These are phyloP conservation scores for Drosophila bipectinata DNA, from an alignment of 1,140 invertebrate species.

Conservation along the genomic window DNA sequence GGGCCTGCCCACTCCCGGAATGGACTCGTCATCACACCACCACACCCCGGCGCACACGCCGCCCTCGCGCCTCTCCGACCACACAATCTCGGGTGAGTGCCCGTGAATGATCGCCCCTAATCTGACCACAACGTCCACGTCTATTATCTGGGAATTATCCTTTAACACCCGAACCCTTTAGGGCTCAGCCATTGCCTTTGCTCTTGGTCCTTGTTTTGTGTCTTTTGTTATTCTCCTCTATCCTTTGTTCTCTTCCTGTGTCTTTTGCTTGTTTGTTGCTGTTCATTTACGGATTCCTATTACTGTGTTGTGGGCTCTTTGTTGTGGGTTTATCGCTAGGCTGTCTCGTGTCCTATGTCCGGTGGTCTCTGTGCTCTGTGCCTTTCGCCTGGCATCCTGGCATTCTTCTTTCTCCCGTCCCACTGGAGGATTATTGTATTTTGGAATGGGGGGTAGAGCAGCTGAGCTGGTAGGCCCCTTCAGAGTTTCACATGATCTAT, in stretches of 20 bases:
- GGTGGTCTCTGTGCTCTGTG: conserved; percentile 1
- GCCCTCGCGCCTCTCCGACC: conserved; percentile 84
- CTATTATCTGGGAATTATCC: conserved; percentile 44
- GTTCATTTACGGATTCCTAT: conserved; percentile 36
- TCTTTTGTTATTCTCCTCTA: conserved; percentile 3
- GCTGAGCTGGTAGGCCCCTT: not conserved
- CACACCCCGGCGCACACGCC: conserved; percentile 87
- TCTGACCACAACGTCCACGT: conserved; percentile 33
- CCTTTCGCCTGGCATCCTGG: not conserved
- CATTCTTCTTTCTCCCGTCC: not conserved
- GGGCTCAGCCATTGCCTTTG: not conserved
- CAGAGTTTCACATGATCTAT: not conserved
- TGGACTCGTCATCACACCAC: conserved; percentile 84
- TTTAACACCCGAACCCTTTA: conserved; percentile 41
- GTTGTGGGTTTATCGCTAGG: conserved; percentile 23
- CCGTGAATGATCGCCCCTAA: conserved; percentile 4
- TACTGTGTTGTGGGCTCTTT: conserved; percentile 19
- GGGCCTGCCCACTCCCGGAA: conserved; percentile 84
- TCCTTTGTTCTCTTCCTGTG: conserved; percentile 5
- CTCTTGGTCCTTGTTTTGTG: not conserved
- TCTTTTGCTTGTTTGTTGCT: conserved; percentile 31
- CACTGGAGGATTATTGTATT: not conserved
- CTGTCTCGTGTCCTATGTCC: conserved; percentile 13
- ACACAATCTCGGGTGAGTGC: conserved; percentile 82
- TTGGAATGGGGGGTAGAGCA: not conserved